Base-by-base conservation (phyloP, 2,797 vertebrate genomes). In the Echeneis naucrates region DNA sequence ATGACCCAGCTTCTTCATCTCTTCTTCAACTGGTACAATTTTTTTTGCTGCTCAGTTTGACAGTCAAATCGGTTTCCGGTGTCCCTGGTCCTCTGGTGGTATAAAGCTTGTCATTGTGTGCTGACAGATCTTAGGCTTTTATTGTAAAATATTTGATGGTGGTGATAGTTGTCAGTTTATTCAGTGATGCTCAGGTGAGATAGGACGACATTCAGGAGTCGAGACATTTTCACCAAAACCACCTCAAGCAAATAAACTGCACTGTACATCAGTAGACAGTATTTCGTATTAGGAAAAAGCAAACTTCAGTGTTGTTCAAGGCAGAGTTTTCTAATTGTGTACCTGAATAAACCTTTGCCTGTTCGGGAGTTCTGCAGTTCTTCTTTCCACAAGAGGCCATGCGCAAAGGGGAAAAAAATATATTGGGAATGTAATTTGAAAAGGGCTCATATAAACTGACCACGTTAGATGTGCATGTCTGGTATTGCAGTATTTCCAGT, bases 351-450 rank as follows among this genome's bases (percentile, higher is more conserved):
- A 82, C 37, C 65, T 47, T 72, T 35, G 64, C 54, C 70, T 71
- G 48, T 78, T 76, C 30, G 68, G 50, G 63, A 68, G 24, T 6
- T 21, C 42, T 58, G 57, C 47, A 4, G 32, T 67, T 57, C 68
- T 84, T 78, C 19, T 78, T 75, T 80, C 78, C 81, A 77, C 72
- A 47, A 67, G 79, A 57, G 68, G 51, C 53, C 65, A 78, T 9
- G 58, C 12, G 10, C 2, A 24, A 65, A n/a, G n/a, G n/a, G n/a
- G n/a, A n/a, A n/a, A n/a, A 47, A 17, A 4, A 12, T 35, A 2
- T 9, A n/a, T 17, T 16, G 14, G 8, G 9, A 32, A 23, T 59
- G 45, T 53, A 12, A 63, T 51, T 42, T 11, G 21, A 57, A 51
- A 55, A 37, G 14, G 6, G 23, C 47, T 37, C 30, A n/a, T 59